Evolutionary conservation across 2,888 invertebrate species (phyloP).

Genomic region (Sialis fuliginosa): DNA sequence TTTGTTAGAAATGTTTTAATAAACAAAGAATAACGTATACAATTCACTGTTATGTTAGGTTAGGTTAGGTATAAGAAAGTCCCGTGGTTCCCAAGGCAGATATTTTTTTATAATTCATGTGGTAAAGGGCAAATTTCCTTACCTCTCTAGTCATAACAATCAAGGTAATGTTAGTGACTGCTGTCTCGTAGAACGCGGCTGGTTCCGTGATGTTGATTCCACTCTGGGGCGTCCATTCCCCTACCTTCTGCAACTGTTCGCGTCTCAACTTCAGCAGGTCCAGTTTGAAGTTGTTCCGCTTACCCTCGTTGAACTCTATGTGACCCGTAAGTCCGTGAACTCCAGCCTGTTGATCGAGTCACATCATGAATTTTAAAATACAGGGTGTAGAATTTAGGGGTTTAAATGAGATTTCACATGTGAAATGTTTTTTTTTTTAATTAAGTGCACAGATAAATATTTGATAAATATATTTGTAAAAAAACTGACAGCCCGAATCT

Average conservation of each 20-base stretch:
- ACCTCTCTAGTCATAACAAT: conserved; percentile 85
- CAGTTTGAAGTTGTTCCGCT: conserved; percentile 65
- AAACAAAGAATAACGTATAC: too few relatives aligned
- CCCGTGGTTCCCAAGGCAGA: too few relatives aligned
- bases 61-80: too few relatives aligned
- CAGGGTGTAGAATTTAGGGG: background rate
- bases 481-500: too few relatives aligned
- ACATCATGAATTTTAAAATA: background rate
- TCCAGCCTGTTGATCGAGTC: conserved; percentile 38
- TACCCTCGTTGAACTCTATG: conserved; percentile 71
- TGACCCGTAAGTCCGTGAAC: conserved; percentile 77
- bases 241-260: conserved; percentile 62
- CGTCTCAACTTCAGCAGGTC: conserved; percentile 69
- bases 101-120: too few relatives aligned
- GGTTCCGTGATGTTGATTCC: conserved; percentile 73
- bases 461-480: background rate
- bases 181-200: conserved; percentile 68
- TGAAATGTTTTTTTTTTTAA: background rate
- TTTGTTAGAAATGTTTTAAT: too few relatives aligned
- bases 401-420: background rate
- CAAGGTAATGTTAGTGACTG: conserved; percentile 68
- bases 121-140: conserved; percentile 13
- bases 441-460: background rate
- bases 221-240: conserved; percentile 57
- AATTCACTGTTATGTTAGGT: too few relatives aligned